Percentiles rank a stretch among this genome's conserved stretches.
These are phyloP conservation scores for Lutjanus erythropterus DNA, from an alignment of 2,113 vertebrate species.

Conservation along the genomic window DNA sequence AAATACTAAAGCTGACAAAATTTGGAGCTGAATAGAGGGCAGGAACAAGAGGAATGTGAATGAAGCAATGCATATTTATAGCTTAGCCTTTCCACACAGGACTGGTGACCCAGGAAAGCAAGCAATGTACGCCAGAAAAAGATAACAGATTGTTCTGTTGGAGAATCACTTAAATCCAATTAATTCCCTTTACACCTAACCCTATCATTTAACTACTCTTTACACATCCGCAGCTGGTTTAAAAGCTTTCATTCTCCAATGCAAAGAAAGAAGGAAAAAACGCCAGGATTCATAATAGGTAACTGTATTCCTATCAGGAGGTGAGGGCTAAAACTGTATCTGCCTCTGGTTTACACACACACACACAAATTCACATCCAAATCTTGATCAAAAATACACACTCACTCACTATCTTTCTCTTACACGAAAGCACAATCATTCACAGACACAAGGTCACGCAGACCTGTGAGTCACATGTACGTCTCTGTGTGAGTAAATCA, in stretches of 20 bases:
- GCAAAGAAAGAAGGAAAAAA: not conserved
- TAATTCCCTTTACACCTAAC: slow-evolving; percentile 32
- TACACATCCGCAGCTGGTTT: slow-evolving; percentile 5
- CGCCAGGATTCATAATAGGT: not conserved
- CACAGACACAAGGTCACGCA: slow-evolving; percentile 18
- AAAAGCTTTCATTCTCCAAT: not conserved
- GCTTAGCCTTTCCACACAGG: slow-evolving; percentile 22
- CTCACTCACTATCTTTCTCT: not conserved
- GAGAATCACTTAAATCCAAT: slow-evolving; percentile 40
- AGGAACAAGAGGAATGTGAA: slow-evolving; percentile 11
- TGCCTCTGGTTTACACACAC: not conserved
- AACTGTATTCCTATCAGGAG: slow-evolving; percentile 3
- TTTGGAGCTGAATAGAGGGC: not conserved
- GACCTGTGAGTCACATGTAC: slow-evolving; percentile 10
- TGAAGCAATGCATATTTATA: slow-evolving; percentile 41
- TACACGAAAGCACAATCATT: slow-evolving; percentile 16
- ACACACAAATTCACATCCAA: not conserved
- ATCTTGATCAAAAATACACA: not conserved
- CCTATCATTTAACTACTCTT: slow-evolving; percentile 10
- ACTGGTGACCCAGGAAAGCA: slow-evolving; percentile 38
- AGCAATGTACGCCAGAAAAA: slow-evolving; percentile 28
- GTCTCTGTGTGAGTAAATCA: slow-evolving; percentile 36
- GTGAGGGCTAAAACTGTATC: not conserved
- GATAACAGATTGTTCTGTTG: slow-evolving; percentile 43
- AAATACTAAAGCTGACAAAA: not conserved